Percentiles rank a stretch among this genome's conserved stretches.
Evolutionary conservation across 2,888 invertebrate genomes (phyloP).

Genomic region (Biston betularia): DNA sequence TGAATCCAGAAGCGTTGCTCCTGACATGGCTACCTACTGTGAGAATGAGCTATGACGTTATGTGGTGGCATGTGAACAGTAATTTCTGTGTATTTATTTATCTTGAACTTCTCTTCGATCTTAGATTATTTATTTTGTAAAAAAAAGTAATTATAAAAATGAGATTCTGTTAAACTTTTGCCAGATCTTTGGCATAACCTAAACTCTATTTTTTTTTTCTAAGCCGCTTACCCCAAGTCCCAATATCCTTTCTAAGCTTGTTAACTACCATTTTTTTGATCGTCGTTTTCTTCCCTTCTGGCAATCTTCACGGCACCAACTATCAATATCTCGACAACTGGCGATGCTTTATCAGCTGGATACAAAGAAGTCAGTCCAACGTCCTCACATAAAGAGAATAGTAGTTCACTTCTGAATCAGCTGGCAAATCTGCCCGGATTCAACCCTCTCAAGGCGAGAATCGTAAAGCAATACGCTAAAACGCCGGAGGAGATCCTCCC

Average conservation of each 20-base stretch:
- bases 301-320: conserved; percentile 82
- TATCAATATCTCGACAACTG: conserved; percentile 76
- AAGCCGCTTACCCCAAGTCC: conserved; percentile 11
- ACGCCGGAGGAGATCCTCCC: conserved; percentile 88
- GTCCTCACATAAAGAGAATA: conserved; percentile 87
- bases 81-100: conserved; percentile 49
- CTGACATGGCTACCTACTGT: conserved; percentile 68
- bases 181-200: conserved; percentile 12
- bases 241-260: conserved; percentile 64
- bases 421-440: conserved; percentile 89
- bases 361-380: conserved; percentile 85
- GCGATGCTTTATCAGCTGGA: conserved; percentile 78
- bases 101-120: conserved; percentile 47
- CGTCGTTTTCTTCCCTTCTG: conserved; percentile 85
- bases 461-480: conserved; percentile 89
- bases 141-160: conserved; percentile 32
- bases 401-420: conserved; percentile 89
- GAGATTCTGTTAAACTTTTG: conserved; percentile 9
- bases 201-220: neutral
- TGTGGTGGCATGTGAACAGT: conserved; percentile 71
- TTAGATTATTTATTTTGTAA: conserved; percentile 41
- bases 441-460: conserved; percentile 89
- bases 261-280: conserved; percentile 78
- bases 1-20: conserved; percentile 56
- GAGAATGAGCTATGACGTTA: conserved; percentile 71